Evolutionary conservation across 2,113 vertebrate genomes (phyloP).

Genomic region (Anolis carolinensis): DNA sequence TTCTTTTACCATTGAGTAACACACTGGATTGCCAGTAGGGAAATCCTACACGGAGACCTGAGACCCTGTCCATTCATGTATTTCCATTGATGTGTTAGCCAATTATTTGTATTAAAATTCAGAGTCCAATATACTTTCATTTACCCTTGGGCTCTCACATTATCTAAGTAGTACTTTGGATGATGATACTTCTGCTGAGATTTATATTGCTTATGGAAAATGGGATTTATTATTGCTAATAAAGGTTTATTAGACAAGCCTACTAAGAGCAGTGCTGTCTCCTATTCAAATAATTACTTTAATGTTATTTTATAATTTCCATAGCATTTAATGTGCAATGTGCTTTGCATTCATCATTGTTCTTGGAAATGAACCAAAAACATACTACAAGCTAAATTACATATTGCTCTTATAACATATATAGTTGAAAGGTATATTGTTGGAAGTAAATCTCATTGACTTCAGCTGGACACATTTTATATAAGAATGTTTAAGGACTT

Average conservation of each 20-base stretch:
- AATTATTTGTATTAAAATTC: conserved; percentile 19
- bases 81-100: not conserved
- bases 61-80: not conserved
- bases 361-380: not conserved
- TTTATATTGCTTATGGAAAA: conserved; percentile 26
- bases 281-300: not conserved
- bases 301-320: conserved; percentile 13
- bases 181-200: conserved; percentile 6
- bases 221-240: conserved; percentile 28
- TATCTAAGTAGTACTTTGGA: conserved; percentile 8
- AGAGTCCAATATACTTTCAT: conserved; percentile 2
- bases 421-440: not conserved
- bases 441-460: not conserved
- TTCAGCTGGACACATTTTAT: not conserved
- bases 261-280: conserved; percentile 23
- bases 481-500: not conserved
- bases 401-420: not conserved
- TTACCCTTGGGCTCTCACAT: conserved; percentile 7
- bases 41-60: not conserved
- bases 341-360: not conserved
- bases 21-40: not conserved
- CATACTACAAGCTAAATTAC: not conserved
- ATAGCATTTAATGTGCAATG: conserved; percentile 2
- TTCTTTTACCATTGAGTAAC: not conserved
- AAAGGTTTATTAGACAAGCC: conserved; percentile 24